Evolutionary conservation across 2,797 vertebrate genomes (phyloP).

Genomic region (Chelon labrosus): DNA sequence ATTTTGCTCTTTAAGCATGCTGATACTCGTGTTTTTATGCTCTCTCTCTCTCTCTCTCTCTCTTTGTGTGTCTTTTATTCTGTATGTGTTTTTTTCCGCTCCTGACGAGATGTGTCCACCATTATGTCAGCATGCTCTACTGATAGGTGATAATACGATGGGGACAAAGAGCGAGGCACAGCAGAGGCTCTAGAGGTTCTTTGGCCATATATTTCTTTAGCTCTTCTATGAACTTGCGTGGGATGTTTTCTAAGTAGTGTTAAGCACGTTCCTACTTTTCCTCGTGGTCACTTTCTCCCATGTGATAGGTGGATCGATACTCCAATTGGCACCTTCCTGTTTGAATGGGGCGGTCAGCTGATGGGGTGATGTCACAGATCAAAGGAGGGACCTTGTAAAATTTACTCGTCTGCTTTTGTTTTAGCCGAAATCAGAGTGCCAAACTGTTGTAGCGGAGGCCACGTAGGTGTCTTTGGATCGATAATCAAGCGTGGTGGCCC

Average conservation of each 20-base stretch:
- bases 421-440: conserved; percentile 31
- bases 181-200: conserved; percentile 15
- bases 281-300: conserved; percentile 37
- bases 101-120: conserved; percentile 36
- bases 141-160: conserved; percentile 46
- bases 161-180: conserved; percentile 43
- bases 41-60: not conserved
- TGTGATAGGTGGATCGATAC: conserved; percentile 63
- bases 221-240: conserved; percentile 33
- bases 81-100: not conserved
- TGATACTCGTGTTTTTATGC: conserved; percentile 14
- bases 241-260: conserved; percentile 45
- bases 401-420: conserved; percentile 39
- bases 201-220: conserved; percentile 9
- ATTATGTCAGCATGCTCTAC: conserved; percentile 57
- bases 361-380: conserved; percentile 66
- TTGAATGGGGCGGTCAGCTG: conserved; percentile 65
- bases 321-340: conserved; percentile 50
- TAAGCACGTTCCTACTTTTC: conserved; percentile 35
- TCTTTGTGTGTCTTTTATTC: conserved; percentile 10
- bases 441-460: conserved; percentile 6
- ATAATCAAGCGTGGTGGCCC: conserved; percentile 49
- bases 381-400: conserved; percentile 60
- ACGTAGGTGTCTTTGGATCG: conserved; percentile 49
- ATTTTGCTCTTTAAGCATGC: conserved; percentile 75